Evolutionary conservation across 2,113 vertebrate genomes (phyloP).

Genomic region (Myiozetetes cayanensis): DNA sequence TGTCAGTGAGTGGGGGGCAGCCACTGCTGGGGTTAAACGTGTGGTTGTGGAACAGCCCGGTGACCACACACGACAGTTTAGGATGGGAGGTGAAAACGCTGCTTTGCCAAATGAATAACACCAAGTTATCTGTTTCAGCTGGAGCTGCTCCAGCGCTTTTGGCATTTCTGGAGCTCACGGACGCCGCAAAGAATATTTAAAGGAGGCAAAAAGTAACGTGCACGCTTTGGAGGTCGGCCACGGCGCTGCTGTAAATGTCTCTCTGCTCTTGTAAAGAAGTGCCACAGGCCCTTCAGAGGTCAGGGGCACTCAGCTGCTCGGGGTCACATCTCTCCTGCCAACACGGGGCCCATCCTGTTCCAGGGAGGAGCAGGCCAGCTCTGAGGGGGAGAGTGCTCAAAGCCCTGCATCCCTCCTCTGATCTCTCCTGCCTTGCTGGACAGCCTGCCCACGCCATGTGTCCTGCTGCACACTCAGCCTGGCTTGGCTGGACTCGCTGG

Average conservation of each 20-base stretch:
- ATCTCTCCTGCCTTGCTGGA: not conserved
- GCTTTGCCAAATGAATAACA: conserved; percentile 4
- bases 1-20: not conserved
- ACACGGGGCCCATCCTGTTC: rapidly evolving
- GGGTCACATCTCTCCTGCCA: not conserved
- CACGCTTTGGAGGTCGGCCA: not conserved
- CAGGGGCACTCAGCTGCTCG: rapidly evolving
- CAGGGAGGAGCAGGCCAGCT: not conserved
- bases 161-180: not conserved
- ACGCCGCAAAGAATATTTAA: not conserved
- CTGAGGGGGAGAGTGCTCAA: rapidly evolving
- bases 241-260: rapidly evolving
- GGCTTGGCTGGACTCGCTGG: rapidly evolving
- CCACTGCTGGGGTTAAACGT: rapidly evolving
- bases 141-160: conserved; percentile 15
- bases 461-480: not conserved
- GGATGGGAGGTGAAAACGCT: not conserved
- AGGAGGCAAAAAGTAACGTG: conserved; percentile 16
- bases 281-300: not conserved
- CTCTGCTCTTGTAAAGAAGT: not conserved
- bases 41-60: not conserved
- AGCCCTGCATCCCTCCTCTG: not conserved
- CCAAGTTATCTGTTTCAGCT: conserved; percentile 14
- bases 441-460: not conserved
- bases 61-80: not conserved